phyloP scores from a whole-genome alignment of 2,797 vertebrate genomes.

The Arnoldichthys spilopterus region DNA sequence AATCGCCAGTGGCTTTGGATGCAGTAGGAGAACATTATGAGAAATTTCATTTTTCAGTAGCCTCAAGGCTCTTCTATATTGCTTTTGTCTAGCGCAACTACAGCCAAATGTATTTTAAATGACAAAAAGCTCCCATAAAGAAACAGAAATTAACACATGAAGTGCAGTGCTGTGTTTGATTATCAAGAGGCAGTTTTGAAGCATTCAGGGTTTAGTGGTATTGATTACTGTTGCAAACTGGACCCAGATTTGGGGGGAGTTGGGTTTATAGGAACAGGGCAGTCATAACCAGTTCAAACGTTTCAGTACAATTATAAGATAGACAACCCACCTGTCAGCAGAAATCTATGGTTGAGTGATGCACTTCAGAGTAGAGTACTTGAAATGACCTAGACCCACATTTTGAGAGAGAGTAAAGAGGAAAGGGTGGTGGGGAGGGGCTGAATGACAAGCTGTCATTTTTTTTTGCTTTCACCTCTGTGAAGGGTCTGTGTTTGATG shows the following conservation, averaged over 20 bases:
- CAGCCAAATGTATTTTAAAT: constrained; percentile 41
- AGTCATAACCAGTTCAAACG: too few species aligned
- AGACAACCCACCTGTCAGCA: too few species aligned
- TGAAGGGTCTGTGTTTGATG: constrained; percentile 31
- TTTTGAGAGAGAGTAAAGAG: constrained; percentile 2
- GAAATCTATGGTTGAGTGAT: constrained; percentile 2
- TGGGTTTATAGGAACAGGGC: neutral
- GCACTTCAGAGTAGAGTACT: constrained; percentile 22
- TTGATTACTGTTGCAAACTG: neutral
- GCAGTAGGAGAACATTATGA: constrained; percentile 14
- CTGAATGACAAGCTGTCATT: constrained; percentile 11
- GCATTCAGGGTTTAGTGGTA: neutral
- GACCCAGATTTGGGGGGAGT: too few species aligned
- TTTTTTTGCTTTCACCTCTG: neutral
- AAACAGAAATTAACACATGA: neutral
- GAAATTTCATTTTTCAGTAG: constrained; percentile 34
- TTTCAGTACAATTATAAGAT: too few species aligned
- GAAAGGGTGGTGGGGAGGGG: neutral
- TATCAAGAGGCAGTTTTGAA: constrained; percentile 32
- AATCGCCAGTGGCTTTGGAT: constrained; percentile 20
- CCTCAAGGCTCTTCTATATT: constrained; percentile 29
- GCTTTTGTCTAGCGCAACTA: constrained; percentile 44
- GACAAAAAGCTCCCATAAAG: constrained; percentile 34
- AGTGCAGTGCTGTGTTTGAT: constrained; percentile 30
- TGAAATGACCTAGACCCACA: constrained; percentile 43